These are phyloP conservation scores for Eupithecia inturbata DNA, from an alignment of 2,888 invertebrate genomes.

Conservation along the genomic window DNA sequence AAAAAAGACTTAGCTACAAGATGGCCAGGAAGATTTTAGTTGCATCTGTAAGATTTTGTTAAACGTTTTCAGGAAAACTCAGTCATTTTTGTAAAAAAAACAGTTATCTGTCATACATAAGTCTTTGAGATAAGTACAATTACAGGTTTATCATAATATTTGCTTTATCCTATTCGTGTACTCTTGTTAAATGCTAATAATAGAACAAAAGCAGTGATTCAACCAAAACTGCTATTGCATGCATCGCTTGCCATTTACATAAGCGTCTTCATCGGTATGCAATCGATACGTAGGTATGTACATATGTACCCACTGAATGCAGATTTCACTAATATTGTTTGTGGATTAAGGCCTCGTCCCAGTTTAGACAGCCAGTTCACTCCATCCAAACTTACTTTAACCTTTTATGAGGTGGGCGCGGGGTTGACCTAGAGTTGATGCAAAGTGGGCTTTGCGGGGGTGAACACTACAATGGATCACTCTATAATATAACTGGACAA, in stretches of 20 bases:
- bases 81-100: not conserved
- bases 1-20: not conserved
- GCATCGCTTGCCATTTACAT: slow-evolving; percentile 35
- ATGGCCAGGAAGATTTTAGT: not conserved
- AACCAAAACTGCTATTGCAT: slow-evolving; percentile 15
- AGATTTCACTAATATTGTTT: slow-evolving; percentile 46
- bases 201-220: not conserved
- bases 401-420: not conserved
- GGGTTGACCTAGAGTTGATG: not conserved
- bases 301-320: slow-evolving; percentile 35
- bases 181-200: not conserved
- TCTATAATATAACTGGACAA: too few species aligned
- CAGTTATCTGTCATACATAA: too few species aligned
- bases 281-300: slow-evolving; percentile 36
- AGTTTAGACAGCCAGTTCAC: slow-evolving; percentile 1
- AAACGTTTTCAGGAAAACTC: not conserved
- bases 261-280: slow-evolving; percentile 42
- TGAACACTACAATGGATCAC: too few species aligned
- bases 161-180: not conserved
- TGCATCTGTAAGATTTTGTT: not conserved
- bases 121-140: not conserved
- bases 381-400: not conserved
- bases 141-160: not conserved
- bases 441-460: too few species aligned
- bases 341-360: slow-evolving; percentile 39